Base-by-base conservation (phyloP, 2,888 invertebrate genomes). In the Cosmorhoe ocellata region DNA sequence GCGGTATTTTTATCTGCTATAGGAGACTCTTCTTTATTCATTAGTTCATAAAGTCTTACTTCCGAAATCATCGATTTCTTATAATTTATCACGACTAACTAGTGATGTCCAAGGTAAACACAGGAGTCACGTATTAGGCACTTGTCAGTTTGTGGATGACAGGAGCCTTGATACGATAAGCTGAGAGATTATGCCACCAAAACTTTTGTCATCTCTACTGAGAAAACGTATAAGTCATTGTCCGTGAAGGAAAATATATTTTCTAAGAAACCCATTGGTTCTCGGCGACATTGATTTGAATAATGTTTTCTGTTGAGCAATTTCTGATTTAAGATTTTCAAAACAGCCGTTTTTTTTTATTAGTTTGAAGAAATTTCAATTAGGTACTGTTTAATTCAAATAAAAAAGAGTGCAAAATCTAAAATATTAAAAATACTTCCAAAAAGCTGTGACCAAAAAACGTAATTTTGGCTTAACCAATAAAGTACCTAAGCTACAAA, bases 161-260 rank as follows among this genome's bases (percentile, higher is more conserved):
- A 74, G 64, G 55, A 64, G 66, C 66, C 73, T 68, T 79, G 84
- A 87, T 78, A 77, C 66, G 61, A 73, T 87, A 87, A 88, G 84
- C 86, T 78, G 37, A 3, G 57, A 74, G 84, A 79, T 85, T 83
- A 86, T 62, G 65, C 62, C 51, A 66, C 63, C 53, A 63, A 69
- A 71, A 69, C 68, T 69, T 67, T 70, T 74, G 76, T 79, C 77
- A 65, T 66, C 69, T 75, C 71, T 69, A 62, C 66, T 68, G 67
- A 67, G 73, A 67, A 56, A 65, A 64, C 67, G 54, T 61, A 79
- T 81, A 74, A 69, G 66, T 81, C 79, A 72, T 78, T 78, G 79
- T 78, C 76, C 54, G 56, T 66, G 64, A 63, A 64, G 58, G 63
- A 71, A 69, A 73, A 62, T 63, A 64, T 58, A 64, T 47, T 31